Evolutionary conservation across 1,140 invertebrate genomes (phyloP).

Genomic region (Diachasma alloeum): DNA sequence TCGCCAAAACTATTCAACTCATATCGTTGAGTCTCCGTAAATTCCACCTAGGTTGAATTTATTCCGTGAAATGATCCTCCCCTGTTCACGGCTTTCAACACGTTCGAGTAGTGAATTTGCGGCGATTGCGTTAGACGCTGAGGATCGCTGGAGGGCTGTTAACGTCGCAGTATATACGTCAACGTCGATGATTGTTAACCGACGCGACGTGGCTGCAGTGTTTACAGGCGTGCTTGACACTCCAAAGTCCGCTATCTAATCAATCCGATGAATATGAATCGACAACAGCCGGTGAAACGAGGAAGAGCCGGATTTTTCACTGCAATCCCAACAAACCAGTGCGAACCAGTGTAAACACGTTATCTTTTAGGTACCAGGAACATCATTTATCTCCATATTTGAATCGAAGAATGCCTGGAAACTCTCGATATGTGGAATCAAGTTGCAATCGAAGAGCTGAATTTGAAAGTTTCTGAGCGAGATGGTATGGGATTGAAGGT

Average conservation of each 20-base stretch:
- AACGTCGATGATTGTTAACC: neutral
- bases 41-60: too few relatives aligned
- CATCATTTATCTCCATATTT: too few relatives aligned
- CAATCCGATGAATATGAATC: neutral
- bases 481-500: neutral
- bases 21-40: too few relatives aligned
- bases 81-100: neutral
- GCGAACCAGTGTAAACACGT: too few relatives aligned
- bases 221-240: neutral
- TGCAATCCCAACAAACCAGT: neutral
- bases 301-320: too few relatives aligned
- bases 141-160: neutral
- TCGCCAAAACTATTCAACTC: too few relatives aligned
- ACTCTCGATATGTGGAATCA: neutral
- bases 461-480: neutral
- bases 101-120: neutral
- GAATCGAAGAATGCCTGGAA: neutral
- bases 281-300: too few relatives aligned
- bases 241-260: neutral
- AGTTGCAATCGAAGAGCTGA: neutral
- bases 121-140: neutral
- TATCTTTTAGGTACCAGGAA: too few relatives aligned
- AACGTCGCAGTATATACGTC: constrained; percentile 4
- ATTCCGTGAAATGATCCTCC: neutral
- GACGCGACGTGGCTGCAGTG: neutral